Base-by-base conservation (phyloP, 1,140 invertebrate species). In the Ptiloglossa arizonensis region DNA sequence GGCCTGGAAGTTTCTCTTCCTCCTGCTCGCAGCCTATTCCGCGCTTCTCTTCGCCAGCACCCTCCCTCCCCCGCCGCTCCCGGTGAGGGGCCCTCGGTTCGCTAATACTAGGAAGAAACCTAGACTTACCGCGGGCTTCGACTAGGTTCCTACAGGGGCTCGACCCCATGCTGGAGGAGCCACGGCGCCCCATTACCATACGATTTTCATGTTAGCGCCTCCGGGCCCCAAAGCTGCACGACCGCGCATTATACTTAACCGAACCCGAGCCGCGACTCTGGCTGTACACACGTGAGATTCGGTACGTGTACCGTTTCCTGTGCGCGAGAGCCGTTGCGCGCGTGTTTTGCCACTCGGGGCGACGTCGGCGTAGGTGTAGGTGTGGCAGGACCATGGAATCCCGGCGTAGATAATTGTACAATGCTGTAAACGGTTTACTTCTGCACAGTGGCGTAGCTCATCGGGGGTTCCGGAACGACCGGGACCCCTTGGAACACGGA, bases 201-300 rank as follows among this genome's bases (percentile, higher is more conserved):
- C 87, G 86, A 89, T 89, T 90, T 90, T 89, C 87, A 91, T 89
- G 89, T 90, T 90, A 88, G 87, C 90, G 89, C 89, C 90, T 88
- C 82, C 88, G 86, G 89, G 89, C 80, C 83, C 86, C 50, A 90
- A 90, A 89, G 85, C 86, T 81, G 85, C 88, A 89, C 90, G 88
- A 91, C 79, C 87, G 87, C 86, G 87, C 88, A 89, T 89, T 91
- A 87, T 89, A 87, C 86, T 89, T 86, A 86, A 85, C 77, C 75
- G 80, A 82, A 85, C 74, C 79, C 82, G 54, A 74, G 71, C 77
- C 59, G 69, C 75, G 66, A 54, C 78, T 54, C 57, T 11, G 35
- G 50, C 48, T 68, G 72, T 60, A 54, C 59, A 46, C 27, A 68
- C 62, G 32, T 35, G 41, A 48, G 54, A 46, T 35, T 46, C 15